These are phyloP conservation scores for Chrysina gloriosa DNA, from an alignment of 2,888 invertebrate species.

Conservation along the genomic window DNA sequence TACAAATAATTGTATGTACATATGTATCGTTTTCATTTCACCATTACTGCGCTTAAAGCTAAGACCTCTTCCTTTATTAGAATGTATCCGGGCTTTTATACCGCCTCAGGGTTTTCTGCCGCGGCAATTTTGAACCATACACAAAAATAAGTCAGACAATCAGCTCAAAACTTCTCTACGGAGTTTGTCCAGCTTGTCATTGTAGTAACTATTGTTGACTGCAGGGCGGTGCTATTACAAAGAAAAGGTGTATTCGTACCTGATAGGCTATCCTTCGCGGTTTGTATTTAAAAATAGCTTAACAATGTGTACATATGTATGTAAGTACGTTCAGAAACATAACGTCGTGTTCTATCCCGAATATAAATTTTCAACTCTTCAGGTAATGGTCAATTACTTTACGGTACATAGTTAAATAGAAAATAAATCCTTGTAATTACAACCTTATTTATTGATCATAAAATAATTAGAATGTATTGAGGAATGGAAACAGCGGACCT, in stretches of 20 bases:
- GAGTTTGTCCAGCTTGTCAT: conserved; percentile 27
- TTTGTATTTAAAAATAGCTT: conserved; percentile 10
- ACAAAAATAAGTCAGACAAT: not conserved
- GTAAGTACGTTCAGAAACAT: no score
- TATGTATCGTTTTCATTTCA: no score
- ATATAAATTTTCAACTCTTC: no score
- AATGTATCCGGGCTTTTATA: not conserved
- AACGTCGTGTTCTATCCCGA: not conserved
- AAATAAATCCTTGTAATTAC: not conserved
- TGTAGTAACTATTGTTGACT: conserved; percentile 26
- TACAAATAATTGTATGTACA: no score
- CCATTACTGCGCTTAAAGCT: no score
- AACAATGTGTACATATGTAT: not conserved
- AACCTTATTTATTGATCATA: not conserved
- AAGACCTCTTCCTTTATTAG: no score
- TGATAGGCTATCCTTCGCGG: conserved; percentile 7
- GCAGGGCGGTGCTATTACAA: conserved; percentile 6
- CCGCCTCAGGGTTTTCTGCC: not conserved
- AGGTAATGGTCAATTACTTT: no score
- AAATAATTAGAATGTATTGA: not conserved
- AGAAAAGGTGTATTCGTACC: conserved; percentile 31
- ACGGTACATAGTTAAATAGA: no score
- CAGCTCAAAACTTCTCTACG: not conserved
- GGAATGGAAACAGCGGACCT: no score
- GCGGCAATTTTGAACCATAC: not conserved